Evolutionary conservation across 2,888 invertebrate species (phyloP), one percentile per base, ranked within the genome.

Genomic region (Antheraea yamamai): DNA sequence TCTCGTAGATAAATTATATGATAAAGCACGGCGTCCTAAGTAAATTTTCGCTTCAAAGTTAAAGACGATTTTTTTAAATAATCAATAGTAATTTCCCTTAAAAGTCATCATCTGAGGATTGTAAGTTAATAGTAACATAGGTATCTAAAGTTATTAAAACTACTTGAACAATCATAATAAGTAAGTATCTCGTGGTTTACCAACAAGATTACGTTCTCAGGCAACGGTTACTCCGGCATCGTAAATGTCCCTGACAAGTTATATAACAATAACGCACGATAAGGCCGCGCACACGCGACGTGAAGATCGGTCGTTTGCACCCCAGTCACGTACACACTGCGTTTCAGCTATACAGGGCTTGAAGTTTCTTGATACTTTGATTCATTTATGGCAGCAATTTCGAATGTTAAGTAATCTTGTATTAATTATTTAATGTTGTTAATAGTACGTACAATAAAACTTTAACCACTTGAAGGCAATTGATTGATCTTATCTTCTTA

Each of bases 241-340:
- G 89, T 94, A 94, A 93, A 93, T 85, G 92, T 92, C 88, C 82
- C 89, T 82, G 88, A 89, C 90, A 89, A 89, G 91, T 91, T 88
- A 91, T 85, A 91, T 92, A 91, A 92, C 91, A 92, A 91, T 91
- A 90, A 88, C 84, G 83, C 74, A 73, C 66, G 72, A 55, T 74
- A 66, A 70, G 70, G 70, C 70, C 70, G 35, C 70, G 35, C 39
- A 12, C 70, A 70, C 70, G 70, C 70, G 70, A 70, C 39, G 14
- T 64, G 26, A 30, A 66, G 70, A 70, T 70, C 70, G 70, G 39
- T 70, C 70, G 70, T 70, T 39, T 39, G 70, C 70, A 39, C 39
- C 20, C 70, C 70, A 20, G 23, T 70, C 70, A 70, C 70, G 70
- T 70, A 70, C n/a, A n/a, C 70, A n/a, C 70, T 70, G 70, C 70